phyloP scores from a whole-genome alignment of 2,888 invertebrate species.

The Orchesella flavescens region DNA sequence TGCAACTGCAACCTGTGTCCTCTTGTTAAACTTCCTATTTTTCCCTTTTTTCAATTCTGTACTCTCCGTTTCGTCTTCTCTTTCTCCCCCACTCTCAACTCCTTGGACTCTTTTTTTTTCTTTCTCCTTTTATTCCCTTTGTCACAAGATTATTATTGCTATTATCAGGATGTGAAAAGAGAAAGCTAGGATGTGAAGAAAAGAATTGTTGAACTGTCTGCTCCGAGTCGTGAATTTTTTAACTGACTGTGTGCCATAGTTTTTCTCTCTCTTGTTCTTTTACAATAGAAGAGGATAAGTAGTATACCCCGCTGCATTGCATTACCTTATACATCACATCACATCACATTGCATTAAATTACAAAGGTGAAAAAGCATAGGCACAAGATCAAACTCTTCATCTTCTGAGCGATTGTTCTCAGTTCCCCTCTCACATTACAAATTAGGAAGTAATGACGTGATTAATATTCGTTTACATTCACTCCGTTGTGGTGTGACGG shows the following conservation, averaged over 20 bases:
- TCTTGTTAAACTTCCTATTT: not conserved
- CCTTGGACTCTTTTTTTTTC: not conserved
- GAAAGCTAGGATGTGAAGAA: not conserved
- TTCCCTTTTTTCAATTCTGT: not conserved
- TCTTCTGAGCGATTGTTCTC: too few species aligned
- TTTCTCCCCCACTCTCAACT: too few species aligned
- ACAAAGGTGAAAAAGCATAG: too few species aligned
- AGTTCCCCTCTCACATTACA: too few species aligned
- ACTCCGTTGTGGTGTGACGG: too few species aligned
- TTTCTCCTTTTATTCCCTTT: not conserved
- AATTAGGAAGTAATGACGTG: too few species aligned
- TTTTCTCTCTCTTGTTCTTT: too few species aligned
- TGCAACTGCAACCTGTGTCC: slow-evolving; percentile 3
- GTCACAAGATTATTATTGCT: slow-evolving; percentile 5
- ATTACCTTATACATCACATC: too few species aligned
- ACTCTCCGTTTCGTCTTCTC: too few species aligned
- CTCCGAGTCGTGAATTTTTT: not conserved
- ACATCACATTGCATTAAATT: too few species aligned
- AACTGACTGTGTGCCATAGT: not conserved
- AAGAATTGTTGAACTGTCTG: not conserved
- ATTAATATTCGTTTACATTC: too few species aligned
- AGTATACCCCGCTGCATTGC: not conserved
- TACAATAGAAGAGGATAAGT: not conserved
- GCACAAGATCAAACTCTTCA: too few species aligned
- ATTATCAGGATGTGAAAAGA: not conserved